Evolutionary conservation across 2,888 invertebrate genomes (phyloP).

Genomic region (Ormyrus pomaceus): DNA sequence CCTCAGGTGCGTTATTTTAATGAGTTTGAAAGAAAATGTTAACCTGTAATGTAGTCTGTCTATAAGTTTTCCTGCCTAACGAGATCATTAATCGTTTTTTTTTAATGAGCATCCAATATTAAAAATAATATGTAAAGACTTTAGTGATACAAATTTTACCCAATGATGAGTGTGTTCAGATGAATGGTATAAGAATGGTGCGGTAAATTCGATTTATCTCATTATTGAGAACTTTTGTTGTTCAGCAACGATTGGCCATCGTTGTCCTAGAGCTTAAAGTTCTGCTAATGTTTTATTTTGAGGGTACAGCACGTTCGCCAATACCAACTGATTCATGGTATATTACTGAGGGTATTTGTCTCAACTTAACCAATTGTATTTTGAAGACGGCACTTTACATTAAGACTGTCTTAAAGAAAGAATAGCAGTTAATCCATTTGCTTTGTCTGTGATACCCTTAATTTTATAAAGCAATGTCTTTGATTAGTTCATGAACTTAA

Average conservation of each 20-base stretch:
- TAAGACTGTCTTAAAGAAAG: no score
- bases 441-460: no score
- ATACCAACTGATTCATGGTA: not conserved
- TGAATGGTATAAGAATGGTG: not conserved
- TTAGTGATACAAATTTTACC: not conserved
- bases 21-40: no score
- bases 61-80: not conserved
- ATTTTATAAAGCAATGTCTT: no score
- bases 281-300: conserved; percentile 8
- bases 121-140: no score
- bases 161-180: conserved; percentile 4
- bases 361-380: not conserved
- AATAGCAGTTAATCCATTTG: no score
- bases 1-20: conserved; percentile 70
- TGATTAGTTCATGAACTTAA: no score
- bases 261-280: conserved; percentile 25
- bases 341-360: conserved; percentile 10
- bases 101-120: not conserved
- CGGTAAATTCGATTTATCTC: conserved; percentile 1
- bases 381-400: no score
- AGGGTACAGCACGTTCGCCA: not conserved
- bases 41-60: no score
- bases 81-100: conserved; percentile 31
- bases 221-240: conserved; percentile 19
- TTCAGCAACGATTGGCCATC: not conserved